Base-by-base conservation (phyloP, 2,113 vertebrate genomes). In the Antigone vipio region DNA sequence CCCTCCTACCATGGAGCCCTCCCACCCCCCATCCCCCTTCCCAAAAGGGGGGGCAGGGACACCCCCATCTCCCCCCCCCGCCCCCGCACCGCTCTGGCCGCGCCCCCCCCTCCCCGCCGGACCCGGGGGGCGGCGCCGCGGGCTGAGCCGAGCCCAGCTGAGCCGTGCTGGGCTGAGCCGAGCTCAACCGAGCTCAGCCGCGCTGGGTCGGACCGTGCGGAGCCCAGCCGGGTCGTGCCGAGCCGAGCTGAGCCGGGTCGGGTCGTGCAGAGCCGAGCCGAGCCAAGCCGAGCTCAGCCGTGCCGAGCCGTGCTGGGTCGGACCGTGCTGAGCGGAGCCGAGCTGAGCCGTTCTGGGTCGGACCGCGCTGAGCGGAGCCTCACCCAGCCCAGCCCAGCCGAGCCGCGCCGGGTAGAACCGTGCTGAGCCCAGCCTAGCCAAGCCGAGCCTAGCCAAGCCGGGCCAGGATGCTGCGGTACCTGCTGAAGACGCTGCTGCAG, bases 401-500 rank as follows among this genome's bases (percentile, higher is more conserved):
- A 10, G 29, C 35, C 15, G 35, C 2, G 20, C 69, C 13, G 63
- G 29, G 18, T 18, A 14, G 66, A 3, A 15, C 22, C 22, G 20
- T 7, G 35, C 52, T 93, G 95, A 44, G 63, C 34, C 14, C 12
- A 34, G 20, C 55, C 19, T 8, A 58, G 35, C 52, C 91, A 93
- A 44, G 63, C 73, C 63, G 69, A 9, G 34, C 73, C 86, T 3
- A 42, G 63, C 82, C 72, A 26, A n/a, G 62, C 18, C 23, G 82
- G 9, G 85, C 7, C 80, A 9, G 63, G 59, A 99, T 99, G 99
- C 98, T 99, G 98, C 99, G 99, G 77, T 99, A 99, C 98, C 98
- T 99, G 97, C 98, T 99, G 91, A 99, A 99, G 97, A 99, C 99
- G 56, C 98, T 99, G 92, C 98, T 99, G 94, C 99, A 99, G 98